Conservation (phyloP, 2,797 vertebrate genomes). For the Anabacerthia variegaticeps region DNA sequence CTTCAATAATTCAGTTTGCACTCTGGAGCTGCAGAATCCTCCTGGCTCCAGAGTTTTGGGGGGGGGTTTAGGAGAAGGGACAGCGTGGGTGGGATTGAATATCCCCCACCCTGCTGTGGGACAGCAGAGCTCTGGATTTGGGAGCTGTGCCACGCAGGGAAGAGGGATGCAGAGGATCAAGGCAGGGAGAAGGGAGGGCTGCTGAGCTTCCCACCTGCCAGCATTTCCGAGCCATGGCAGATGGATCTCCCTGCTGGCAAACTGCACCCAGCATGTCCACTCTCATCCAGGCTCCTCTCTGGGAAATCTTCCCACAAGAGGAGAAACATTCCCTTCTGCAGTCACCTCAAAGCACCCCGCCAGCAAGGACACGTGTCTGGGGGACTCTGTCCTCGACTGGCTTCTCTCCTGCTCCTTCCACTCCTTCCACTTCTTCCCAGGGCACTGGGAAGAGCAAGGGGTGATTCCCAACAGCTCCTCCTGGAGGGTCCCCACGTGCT, state of each 20-base stretch:
- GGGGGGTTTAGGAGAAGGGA: neutral
- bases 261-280: accelerated
- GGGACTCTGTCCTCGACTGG: neutral
- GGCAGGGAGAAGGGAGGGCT: neutral
- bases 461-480: accelerated
- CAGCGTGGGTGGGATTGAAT: accelerated
- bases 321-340: accelerated
- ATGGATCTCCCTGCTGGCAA: neutral
- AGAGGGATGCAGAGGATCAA: neutral
- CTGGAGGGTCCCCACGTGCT: no score
- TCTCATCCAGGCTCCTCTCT: neutral
- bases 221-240: neutral
- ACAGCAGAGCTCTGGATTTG: neutral
- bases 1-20: constrained; percentile 24
- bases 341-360: neutral
- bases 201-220: neutral
- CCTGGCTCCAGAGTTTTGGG: neutral
- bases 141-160: neutral
- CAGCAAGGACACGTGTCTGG: accelerated
- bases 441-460: neutral
- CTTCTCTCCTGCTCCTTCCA: no score
- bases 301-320: neutral
- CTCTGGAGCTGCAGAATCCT: neutral
- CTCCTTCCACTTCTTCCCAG: neutral
- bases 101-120: neutral